A percentile compares a stretch with the other conserved stretches of the same genome.
Evolutionary conservation across 2,113 vertebrate genomes (phyloP).

Genomic region (Athene cunicularia): DNA sequence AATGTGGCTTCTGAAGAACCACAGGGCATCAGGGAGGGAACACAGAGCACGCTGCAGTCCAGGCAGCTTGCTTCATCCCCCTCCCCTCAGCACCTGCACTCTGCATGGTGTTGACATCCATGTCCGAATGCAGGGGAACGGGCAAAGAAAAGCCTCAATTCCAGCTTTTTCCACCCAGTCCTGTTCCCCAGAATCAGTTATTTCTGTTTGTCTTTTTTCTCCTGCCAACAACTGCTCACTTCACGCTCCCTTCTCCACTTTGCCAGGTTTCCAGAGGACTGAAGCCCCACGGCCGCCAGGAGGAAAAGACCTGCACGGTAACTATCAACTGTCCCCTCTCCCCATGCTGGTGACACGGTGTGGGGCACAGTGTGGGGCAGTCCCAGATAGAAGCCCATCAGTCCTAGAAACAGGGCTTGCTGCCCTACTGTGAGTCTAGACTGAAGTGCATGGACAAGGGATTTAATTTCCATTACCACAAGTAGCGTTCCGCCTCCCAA

Average conservation of each 20-base stretch:
- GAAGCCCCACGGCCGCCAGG: constrained; percentile 58
- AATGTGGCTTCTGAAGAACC: background rate
- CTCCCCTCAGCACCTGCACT: fast-evolving
- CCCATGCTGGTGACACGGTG: fast-evolving
- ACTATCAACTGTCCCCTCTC: background rate
- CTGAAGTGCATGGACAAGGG: fast-evolving
- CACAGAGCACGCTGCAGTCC: fast-evolving
- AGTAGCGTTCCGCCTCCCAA: fast-evolving
- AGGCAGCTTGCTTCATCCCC: background rate
- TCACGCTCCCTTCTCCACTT: background rate
- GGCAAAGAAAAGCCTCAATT: background rate
- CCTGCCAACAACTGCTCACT: background rate
- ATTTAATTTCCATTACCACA: background rate
- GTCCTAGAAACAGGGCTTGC: background rate
- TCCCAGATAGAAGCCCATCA: background rate
- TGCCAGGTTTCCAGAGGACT: constrained; percentile 66
- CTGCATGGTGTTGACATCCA: fast-evolving
- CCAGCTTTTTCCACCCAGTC: background rate
- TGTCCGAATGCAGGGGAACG: fast-evolving
- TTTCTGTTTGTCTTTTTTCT: background rate
- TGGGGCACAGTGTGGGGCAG: fast-evolving
- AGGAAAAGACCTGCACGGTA: constrained; percentile 71
- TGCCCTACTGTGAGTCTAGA: background rate
- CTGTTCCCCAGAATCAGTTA: background rate
- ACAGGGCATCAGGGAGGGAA: background rate